Evolutionary conservation across 1,140 invertebrate genomes (phyloP).

Genomic region (Drosophila grimshawi): DNA sequence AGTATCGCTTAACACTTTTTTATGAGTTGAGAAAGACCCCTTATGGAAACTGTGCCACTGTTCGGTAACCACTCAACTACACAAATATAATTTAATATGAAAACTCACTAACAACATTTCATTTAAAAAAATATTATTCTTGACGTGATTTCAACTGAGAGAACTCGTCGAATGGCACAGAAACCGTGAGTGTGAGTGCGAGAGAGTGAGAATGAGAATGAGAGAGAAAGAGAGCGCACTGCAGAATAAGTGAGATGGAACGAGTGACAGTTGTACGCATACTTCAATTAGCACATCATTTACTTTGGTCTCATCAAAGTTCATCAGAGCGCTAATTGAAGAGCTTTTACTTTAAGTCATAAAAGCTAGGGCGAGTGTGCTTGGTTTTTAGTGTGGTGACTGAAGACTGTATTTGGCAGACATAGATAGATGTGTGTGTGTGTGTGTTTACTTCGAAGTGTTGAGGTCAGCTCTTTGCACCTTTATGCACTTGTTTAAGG

Average conservation of each 20-base stretch:
- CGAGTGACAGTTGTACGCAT: constrained; percentile 42
- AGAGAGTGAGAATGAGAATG: neutral
- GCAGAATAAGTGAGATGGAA: neutral
- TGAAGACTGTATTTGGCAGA: no score
- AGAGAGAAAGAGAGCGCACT: neutral
- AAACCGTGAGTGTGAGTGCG: neutral
- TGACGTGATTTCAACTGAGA: constrained; percentile 25
- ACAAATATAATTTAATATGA: constrained; percentile 7
- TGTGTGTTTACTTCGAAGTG: constrained; percentile 32
- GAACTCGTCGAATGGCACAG: no score
- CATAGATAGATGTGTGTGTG: neutral
- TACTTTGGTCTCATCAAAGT: constrained; percentile 75
- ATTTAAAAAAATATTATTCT: constrained; percentile 8
- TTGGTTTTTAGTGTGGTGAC: neutral
- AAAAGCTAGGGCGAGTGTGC: constrained; percentile 51
- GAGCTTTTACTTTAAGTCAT: constrained; percentile 72
- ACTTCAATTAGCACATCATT: constrained; percentile 81
- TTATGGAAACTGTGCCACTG: neutral
- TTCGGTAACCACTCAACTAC: neutral
- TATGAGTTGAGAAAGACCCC: neutral
- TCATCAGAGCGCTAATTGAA: constrained; percentile 77
- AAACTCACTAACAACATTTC: constrained; percentile 19
- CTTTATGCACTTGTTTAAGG: constrained; percentile 23
- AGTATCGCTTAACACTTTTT: neutral
- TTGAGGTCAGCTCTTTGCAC: constrained; percentile 45